These are phyloP conservation scores for Heliconius hortense DNA, from an alignment of 2,888 invertebrate genomes.

Conservation along the genomic window DNA sequence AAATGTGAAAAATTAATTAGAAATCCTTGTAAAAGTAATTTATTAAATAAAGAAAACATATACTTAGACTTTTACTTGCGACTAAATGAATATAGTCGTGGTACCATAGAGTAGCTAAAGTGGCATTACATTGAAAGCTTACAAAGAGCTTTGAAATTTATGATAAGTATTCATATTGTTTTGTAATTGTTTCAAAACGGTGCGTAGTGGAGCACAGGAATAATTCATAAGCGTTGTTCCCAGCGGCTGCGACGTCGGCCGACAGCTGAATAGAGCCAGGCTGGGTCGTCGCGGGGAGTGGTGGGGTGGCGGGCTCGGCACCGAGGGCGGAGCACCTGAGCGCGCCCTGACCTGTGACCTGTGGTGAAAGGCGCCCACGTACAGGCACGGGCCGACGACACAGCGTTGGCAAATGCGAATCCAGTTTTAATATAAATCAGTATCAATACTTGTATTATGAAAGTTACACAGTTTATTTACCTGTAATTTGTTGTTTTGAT, in stretches of 20 bases:
- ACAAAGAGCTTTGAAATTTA: conserved; percentile 73
- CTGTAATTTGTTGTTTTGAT: background rate
- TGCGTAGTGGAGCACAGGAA: conserved; percentile 63
- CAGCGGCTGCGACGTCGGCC: conserved; percentile 69
- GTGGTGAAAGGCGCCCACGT: conserved; percentile 78
- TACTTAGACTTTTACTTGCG: background rate
- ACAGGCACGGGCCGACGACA: conserved; percentile 63
- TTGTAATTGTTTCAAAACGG: conserved; percentile 77
- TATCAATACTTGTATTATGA: conserved; percentile 27
- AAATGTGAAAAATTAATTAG: background rate
- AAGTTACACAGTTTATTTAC: conserved; percentile 13
- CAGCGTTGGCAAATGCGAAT: conserved; percentile 63
- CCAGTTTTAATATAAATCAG: conserved; percentile 53
- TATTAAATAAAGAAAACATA: background rate
- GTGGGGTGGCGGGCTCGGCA: conserved; percentile 50
- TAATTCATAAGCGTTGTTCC: conserved; percentile 78
- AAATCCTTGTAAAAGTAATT: background rate
- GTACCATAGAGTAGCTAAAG: conserved; percentile 26
- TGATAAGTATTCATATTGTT: conserved; percentile 75
- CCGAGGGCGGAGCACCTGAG: conserved; percentile 80
- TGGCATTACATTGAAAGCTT: conserved; percentile 39
- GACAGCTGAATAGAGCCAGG: conserved; percentile 80
- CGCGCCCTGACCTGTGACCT: conserved; percentile 81
- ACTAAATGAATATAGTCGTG: conserved; percentile 1
- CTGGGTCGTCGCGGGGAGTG: conserved; percentile 62